Conservation (phyloP, 2,113 vertebrate species). For the Bufo bufo region DNA sequence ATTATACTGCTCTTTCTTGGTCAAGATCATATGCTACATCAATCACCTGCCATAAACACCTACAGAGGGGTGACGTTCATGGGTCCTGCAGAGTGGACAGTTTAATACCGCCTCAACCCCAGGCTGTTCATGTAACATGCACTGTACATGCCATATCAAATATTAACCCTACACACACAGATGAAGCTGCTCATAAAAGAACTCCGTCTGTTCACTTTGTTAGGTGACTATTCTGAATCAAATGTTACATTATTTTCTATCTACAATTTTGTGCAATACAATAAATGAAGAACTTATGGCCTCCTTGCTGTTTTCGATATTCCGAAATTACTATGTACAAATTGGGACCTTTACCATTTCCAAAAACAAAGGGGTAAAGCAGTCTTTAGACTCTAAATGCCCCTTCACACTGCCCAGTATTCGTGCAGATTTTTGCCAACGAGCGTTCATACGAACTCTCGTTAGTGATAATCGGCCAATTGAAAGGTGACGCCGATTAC, state of each 20-base stretch:
- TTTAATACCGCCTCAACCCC: neutral
- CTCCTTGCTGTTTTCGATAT: too few species aligned
- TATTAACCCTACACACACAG: neutral
- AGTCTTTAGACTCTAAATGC: too few species aligned
- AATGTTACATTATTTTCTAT: too few species aligned
- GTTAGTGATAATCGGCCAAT: too few species aligned
- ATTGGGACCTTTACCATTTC: too few species aligned
- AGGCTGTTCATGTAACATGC: neutral
- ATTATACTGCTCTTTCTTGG: slow-evolving; percentile 25
- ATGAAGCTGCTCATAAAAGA: neutral
- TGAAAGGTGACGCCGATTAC: too few species aligned
- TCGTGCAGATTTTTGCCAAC: too few species aligned
- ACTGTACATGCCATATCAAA: neutral
- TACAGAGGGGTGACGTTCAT: neutral
- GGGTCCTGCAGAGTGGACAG: neutral
- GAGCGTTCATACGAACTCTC: too few species aligned
- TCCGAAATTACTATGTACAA: too few species aligned
- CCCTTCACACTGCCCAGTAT: too few species aligned
- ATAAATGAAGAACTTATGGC: neutral
- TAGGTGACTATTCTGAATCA: neutral
- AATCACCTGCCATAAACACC: neutral
- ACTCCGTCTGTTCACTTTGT: neutral
- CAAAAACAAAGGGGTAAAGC: too few species aligned
- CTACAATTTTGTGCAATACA: neutral
- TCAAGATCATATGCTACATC: neutral